Conservation (phyloP, 1,140 invertebrate species). For the Carposina sasakii region DNA sequence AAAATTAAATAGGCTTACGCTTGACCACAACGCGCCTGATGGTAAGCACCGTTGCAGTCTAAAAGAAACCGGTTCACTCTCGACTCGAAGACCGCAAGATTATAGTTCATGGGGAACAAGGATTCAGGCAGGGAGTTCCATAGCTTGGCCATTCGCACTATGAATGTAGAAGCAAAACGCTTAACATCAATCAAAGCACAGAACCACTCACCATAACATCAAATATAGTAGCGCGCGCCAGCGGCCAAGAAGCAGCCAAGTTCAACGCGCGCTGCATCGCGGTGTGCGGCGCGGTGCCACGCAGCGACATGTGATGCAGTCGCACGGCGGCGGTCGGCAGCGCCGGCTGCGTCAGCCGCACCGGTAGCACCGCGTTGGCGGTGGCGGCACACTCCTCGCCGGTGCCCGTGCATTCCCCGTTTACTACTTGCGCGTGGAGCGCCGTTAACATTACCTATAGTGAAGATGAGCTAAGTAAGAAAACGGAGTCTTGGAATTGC, state of each 20-base stretch:
- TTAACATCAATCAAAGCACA: too few species aligned
- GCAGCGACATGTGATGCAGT: slow-evolving; percentile 84
- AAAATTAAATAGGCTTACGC: too few species aligned
- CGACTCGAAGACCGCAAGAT: too few species aligned
- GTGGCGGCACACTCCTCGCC: slow-evolving; percentile 83
- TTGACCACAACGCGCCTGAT: too few species aligned
- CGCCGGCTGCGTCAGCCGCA: slow-evolving; percentile 84
- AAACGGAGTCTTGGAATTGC: not conserved
- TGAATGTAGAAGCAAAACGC: too few species aligned
- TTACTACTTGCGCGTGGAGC: slow-evolving; percentile 93
- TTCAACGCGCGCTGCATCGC: slow-evolving; percentile 96
- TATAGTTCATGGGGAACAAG: too few species aligned
- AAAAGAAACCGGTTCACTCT: too few species aligned
- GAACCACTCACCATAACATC: slow-evolving; percentile 90
- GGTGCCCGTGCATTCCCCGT: slow-evolving; percentile 84
- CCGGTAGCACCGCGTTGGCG: slow-evolving; percentile 86
- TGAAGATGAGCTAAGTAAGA: not conserved
- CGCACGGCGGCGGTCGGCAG: slow-evolving; percentile 86
- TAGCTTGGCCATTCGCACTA: too few species aligned
- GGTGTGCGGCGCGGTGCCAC: slow-evolving; percentile 86
- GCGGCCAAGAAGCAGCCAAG: slow-evolving; percentile 92
- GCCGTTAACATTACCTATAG: slow-evolving; percentile 92
- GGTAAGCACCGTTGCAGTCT: too few species aligned
- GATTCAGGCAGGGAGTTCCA: too few species aligned
- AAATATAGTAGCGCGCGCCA: slow-evolving; percentile 94